phyloP scores from a whole-genome alignment of 2,113 vertebrate species.

The Lagopus leucura region DNA sequence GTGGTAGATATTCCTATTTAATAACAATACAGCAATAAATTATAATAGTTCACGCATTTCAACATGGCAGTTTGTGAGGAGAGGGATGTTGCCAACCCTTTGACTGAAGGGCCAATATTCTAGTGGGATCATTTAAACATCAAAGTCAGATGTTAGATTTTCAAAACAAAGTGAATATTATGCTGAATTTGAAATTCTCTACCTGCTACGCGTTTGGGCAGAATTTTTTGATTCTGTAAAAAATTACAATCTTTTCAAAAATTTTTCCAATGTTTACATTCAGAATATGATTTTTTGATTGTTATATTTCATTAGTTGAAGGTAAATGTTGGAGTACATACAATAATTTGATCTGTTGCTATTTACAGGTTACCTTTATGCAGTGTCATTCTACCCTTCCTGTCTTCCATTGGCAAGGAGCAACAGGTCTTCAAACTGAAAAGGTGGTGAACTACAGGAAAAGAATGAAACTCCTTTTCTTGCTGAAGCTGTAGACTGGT shows the following conservation, averaged over 20 bases:
- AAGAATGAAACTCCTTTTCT: neutral
- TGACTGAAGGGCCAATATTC: neutral
- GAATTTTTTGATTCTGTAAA: neutral
- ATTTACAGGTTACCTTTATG: neutral
- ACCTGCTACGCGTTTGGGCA: neutral
- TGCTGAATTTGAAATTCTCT: neutral
- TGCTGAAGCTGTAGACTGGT: neutral
- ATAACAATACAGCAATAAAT: neutral
- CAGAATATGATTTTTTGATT: neutral
- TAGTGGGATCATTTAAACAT: neutral
- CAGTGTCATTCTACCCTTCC: neutral
- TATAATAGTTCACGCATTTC: neutral
- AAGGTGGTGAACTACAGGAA: neutral
- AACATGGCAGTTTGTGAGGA: neutral
- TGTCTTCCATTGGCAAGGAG: neutral
- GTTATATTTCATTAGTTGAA: slow-evolving; percentile 44
- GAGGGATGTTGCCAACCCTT: neutral
- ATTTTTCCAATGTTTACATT: neutral
- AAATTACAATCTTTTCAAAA: neutral
- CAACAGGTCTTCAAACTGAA: neutral
- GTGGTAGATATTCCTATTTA: slow-evolving; percentile 16
- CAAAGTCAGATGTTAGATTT: neutral
- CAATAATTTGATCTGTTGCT: neutral
- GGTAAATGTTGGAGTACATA: slow-evolving; percentile 25
- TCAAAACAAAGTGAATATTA: neutral